These are phyloP conservation scores for Serranus cabrilla DNA, from an alignment of 2,797 vertebrate genomes.

Conservation along the genomic window DNA sequence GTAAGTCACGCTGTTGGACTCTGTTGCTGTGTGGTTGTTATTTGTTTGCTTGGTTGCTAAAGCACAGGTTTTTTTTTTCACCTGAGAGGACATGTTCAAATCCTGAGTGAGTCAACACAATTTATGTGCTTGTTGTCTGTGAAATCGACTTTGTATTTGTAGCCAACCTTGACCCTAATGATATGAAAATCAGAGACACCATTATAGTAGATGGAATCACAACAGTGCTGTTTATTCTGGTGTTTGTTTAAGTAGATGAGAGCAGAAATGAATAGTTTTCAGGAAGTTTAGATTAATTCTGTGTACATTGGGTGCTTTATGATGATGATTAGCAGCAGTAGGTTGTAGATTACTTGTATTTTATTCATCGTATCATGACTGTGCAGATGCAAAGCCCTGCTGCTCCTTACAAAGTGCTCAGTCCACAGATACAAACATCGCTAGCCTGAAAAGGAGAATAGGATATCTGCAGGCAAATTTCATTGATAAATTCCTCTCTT, in stretches of 20 bases:
- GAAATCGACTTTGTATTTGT: constrained; percentile 46
- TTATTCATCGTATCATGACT: constrained; percentile 31
- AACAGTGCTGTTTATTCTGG: constrained; percentile 26
- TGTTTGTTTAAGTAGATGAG: constrained; percentile 41
- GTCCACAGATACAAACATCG: neutral
- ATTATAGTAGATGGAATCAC: constrained; percentile 26
- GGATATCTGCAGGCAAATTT: constrained; percentile 24
- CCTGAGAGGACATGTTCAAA: constrained; percentile 46
- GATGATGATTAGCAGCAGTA: constrained; percentile 24
- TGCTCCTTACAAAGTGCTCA: constrained; percentile 13
- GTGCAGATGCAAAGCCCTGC: constrained; percentile 16
- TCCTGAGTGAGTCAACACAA: constrained; percentile 48
- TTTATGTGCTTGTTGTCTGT: constrained; percentile 53
- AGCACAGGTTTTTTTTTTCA: constrained; percentile 43
- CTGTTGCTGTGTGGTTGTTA: constrained; percentile 5
- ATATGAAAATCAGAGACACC: constrained; percentile 28
- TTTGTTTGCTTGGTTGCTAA: constrained; percentile 22
- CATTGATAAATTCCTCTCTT: constrained; percentile 29
- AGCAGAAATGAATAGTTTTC: constrained; percentile 25
- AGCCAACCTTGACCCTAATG: constrained; percentile 40
- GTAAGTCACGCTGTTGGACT: constrained; percentile 19
- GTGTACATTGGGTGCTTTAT: neutral
- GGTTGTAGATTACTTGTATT: constrained; percentile 35
- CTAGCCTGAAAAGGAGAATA: constrained; percentile 35
- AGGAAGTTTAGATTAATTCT: constrained; percentile 20